These are phyloP conservation scores for Paradoxurus hermaphroditus DNA, from an alignment of 2,113 vertebrate genomes.

Conservation along the genomic window DNA sequence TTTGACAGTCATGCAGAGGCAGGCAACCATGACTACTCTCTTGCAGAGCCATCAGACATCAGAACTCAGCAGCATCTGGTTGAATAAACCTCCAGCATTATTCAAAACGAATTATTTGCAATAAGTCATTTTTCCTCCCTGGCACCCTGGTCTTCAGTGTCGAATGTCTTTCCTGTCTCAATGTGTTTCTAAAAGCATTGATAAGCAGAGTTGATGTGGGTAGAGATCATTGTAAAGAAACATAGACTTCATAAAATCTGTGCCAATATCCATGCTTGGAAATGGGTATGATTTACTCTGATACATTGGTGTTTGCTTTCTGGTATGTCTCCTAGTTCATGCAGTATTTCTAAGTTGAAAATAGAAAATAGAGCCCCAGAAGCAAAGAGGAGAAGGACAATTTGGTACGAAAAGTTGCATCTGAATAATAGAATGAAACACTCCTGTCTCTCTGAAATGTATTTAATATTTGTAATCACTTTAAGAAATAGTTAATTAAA, in stretches of 20 bases:
- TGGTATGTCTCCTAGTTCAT: background rate
- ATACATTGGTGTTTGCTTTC: background rate
- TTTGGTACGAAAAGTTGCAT: background rate
- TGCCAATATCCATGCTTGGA: background rate
- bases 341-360: background rate
- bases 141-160: background rate
- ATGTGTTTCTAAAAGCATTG: background rate
- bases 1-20: background rate
- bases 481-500: background rate
- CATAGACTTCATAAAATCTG: background rate
- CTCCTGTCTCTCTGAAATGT: background rate
- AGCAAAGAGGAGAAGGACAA: background rate
- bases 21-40: background rate
- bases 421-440: background rate
- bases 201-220: background rate
- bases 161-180: background rate
- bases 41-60: background rate
- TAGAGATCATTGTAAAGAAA: slow-evolving; percentile 8
- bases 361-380: background rate
- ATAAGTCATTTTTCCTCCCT: background rate
- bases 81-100: background rate
- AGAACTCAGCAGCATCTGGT: background rate
- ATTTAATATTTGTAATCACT: slow-evolving; percentile 29
- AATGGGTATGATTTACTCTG: background rate
- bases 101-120: background rate